A percentile compares a stretch with the other conserved stretches of the same genome.
Conservation (phyloP, 30 jellyfish, hydroid and myxozoan species). For the Chrysaora quinquecirrha region DNA sequence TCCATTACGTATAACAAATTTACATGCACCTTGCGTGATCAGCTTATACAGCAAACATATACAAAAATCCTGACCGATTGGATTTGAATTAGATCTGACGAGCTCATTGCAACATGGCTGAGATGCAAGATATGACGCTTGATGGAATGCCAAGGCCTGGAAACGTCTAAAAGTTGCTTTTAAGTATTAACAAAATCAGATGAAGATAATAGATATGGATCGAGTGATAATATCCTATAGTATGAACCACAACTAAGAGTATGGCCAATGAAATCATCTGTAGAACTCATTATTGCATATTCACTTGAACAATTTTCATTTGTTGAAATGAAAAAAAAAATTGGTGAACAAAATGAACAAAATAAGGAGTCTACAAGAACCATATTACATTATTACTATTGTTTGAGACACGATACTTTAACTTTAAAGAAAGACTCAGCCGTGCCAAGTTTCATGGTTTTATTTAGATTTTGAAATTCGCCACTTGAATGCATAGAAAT, state of each 20-base stretch:
- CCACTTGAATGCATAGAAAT: not conserved
- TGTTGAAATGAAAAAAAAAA: not conserved
- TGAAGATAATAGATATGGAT: not conserved
- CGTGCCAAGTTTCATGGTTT: not conserved
- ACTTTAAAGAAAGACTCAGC: not conserved
- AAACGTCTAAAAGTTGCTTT: not conserved
- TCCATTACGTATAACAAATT: too few species aligned
- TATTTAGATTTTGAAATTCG: not conserved
- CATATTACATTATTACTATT: not conserved
- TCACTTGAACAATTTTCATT: not conserved
- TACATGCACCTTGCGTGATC: slow-evolving; percentile 3
- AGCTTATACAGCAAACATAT: not conserved
- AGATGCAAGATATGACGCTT: not conserved
- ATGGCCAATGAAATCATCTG: slow-evolving; percentile 2
- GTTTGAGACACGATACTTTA: not conserved
- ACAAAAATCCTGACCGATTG: slow-evolving; percentile 3
- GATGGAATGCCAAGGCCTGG: slow-evolving; percentile 2
- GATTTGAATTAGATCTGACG: not conserved
- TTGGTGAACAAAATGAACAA: not conserved
- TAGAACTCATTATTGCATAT: not conserved
- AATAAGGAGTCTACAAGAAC: not conserved
- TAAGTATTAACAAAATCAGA: too few species aligned
- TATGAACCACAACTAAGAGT: not conserved
- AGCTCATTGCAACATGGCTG: not conserved
- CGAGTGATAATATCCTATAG: not conserved